phyloP scores from a whole-genome alignment of 2,113 vertebrate genomes.

The Ibidorhyncha struthersii region DNA sequence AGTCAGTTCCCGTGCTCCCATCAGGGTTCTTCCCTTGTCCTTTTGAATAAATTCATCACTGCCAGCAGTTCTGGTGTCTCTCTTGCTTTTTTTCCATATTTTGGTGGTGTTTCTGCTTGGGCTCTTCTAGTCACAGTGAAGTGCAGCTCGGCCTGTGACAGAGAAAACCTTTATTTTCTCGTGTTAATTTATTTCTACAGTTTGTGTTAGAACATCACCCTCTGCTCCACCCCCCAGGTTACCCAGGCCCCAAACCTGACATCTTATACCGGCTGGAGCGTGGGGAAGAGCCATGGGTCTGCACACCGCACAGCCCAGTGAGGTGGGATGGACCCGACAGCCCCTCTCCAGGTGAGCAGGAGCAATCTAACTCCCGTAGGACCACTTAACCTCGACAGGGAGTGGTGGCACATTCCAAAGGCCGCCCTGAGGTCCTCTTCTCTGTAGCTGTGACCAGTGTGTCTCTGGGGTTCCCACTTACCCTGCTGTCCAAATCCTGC shows the following conservation, averaged over 20 bases:
- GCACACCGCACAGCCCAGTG: fast-evolving
- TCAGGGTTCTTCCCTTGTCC: neutral
- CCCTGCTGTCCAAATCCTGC: too few relatives aligned
- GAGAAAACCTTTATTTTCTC: fast-evolving
- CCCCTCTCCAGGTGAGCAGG: neutral
- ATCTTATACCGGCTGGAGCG: slow-evolving; percentile 23
- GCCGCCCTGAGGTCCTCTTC: neutral
- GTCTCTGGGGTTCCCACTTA: neutral
- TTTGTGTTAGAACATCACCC: fast-evolving
- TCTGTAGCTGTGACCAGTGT: too few relatives aligned
- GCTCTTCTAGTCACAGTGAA: fast-evolving
- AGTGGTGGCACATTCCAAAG: neutral
- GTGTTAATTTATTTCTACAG: fast-evolving
- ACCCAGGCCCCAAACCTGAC: slow-evolving; percentile 32
- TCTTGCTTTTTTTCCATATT: fast-evolving
- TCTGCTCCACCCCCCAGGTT: neutral
- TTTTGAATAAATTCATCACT: neutral
- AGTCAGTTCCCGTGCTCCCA: fast-evolving
- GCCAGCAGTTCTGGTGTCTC: fast-evolving
- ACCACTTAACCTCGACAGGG: fast-evolving
- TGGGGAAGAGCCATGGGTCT: slow-evolving; percentile 11
- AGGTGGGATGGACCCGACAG: neutral
- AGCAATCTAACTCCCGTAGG: fast-evolving
- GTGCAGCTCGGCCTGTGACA: too few relatives aligned
- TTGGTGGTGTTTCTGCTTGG: neutral